Percentiles rank a stretch among this genome's conserved stretches.
phyloP scores from a whole-genome alignment of 2,888 invertebrate species.

The Salticus scenicus region DNA sequence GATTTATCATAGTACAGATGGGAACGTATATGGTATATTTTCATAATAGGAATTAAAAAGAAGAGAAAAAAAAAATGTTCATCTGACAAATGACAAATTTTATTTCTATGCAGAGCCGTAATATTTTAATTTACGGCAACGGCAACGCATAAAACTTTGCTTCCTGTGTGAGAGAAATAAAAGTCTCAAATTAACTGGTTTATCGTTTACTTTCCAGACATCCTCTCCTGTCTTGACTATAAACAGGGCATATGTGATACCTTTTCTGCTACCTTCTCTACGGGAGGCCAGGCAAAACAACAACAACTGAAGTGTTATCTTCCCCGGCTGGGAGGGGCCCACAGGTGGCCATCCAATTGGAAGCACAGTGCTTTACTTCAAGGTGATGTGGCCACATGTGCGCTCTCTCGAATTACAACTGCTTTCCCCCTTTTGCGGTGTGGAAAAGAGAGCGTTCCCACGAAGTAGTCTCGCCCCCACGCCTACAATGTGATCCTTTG shows the following conservation, averaged over 20 bases:
- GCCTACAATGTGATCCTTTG: slow-evolving; percentile 55
- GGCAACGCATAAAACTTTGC: neutral
- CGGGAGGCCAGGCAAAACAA: slow-evolving; percentile 32
- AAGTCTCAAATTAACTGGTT: neutral
- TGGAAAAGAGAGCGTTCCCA: slow-evolving; percentile 46
- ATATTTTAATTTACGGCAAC: no score
- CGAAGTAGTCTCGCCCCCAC: slow-evolving; percentile 40
- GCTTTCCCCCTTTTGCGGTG: neutral
- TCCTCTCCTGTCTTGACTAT: neutral
- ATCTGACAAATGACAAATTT: no score
- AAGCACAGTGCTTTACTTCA: slow-evolving; percentile 25
- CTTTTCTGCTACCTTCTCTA: neutral
- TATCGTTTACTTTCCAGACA: neutral
- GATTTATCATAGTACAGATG: no score
- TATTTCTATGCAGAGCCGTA: no score
- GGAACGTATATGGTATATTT: no score
- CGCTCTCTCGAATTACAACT: slow-evolving; percentile 53
- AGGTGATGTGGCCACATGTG: slow-evolving; percentile 52
- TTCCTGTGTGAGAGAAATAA: neutral
- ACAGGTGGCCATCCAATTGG: slow-evolving; percentile 42
- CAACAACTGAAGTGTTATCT: slow-evolving; percentile 25
- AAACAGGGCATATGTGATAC: neutral
- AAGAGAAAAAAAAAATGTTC: no score
- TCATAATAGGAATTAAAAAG: no score
- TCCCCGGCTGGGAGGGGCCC: slow-evolving; percentile 39